phyloP scores from a whole-genome alignment of 2,888 invertebrate species.

The Dioctria linearis region DNA sequence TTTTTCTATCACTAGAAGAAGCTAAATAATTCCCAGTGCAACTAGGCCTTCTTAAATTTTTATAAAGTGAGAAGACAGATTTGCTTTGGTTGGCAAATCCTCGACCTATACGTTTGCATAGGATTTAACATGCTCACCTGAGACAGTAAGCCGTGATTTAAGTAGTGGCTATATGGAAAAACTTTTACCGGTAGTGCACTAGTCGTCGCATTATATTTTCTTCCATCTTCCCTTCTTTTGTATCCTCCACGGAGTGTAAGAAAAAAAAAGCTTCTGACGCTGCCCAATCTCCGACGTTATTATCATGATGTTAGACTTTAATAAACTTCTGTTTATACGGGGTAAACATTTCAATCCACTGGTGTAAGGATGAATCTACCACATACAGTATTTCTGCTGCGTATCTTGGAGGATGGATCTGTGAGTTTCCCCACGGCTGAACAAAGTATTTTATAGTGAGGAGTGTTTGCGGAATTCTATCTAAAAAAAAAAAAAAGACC shows the following conservation, averaged over 20 bases:
- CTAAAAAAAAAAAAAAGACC: constrained; percentile 6
- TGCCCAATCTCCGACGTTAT: constrained; percentile 45
- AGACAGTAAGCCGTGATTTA: background rate
- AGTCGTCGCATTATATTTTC: constrained; percentile 8
- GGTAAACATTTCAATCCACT: constrained; percentile 38
- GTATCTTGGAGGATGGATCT: constrained; percentile 9
- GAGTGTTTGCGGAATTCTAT: constrained; percentile 29
- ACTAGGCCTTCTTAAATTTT: background rate
- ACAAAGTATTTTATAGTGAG: constrained; percentile 25
- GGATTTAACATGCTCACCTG: background rate
- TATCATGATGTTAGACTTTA: constrained; percentile 45
- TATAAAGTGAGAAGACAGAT: background rate
- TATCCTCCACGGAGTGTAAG: background rate
- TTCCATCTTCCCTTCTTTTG: background rate
- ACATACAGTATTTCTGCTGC: too few relatives aligned
- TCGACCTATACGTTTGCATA: background rate
- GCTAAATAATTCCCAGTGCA: too few relatives aligned
- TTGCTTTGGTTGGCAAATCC: background rate
- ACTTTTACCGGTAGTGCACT: background rate
- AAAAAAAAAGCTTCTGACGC: constrained; percentile 12
- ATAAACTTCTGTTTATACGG: constrained; percentile 47
- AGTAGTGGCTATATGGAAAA: background rate
- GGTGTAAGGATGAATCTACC: background rate
- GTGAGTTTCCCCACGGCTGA: background rate
- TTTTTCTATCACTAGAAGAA: too few relatives aligned